These are phyloP conservation scores for Drosophila arawakana DNA, from an alignment of 1,140 invertebrate genomes.

Conservation along the genomic window DNA sequence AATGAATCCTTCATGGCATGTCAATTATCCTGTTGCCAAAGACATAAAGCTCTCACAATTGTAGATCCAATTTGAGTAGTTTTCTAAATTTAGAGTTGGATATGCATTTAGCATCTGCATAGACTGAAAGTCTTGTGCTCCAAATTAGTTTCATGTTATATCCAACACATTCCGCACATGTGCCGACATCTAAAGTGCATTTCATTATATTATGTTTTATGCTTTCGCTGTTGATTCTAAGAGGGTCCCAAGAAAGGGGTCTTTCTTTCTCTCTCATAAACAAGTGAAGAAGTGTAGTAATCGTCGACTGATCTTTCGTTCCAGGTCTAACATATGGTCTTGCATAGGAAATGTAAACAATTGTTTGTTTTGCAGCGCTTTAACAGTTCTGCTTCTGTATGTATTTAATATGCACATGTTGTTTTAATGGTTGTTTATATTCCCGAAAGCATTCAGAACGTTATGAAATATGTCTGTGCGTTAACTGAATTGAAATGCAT, in stretches of 20 bases:
- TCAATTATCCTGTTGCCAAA: conserved; percentile 6
- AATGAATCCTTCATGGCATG: conserved; percentile 4
- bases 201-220: conserved; percentile 7
- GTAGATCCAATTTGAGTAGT: too few species aligned
- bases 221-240: conserved; percentile 7
- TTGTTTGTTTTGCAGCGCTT: conserved; percentile 56
- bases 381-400: conserved; percentile 22
- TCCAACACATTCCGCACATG: conserved; percentile 16
- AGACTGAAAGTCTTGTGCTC: not conserved
- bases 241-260: not conserved
- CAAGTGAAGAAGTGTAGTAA: not conserved
- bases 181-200: conserved; percentile 26
- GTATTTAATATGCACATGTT: conserved; percentile 39
- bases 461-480: not conserved
- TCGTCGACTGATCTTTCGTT: conserved; percentile 7
- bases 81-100: too few species aligned
- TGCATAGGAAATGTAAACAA: conserved; percentile 67
- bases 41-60: not conserved
- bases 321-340: conserved; percentile 12
- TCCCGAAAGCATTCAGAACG: conserved; percentile 18
- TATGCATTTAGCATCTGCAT: conserved; percentile 7
- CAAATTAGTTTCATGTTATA: conserved; percentile 1
- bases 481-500: conserved; percentile 20
- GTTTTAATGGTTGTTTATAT: conserved; percentile 18
- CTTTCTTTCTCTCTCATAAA: not conserved